Evolutionary conservation across 2,113 vertebrate genomes (phyloP), one percentile per base, ranked within the genome.

Genomic region (Phasianus colchicus): DNA sequence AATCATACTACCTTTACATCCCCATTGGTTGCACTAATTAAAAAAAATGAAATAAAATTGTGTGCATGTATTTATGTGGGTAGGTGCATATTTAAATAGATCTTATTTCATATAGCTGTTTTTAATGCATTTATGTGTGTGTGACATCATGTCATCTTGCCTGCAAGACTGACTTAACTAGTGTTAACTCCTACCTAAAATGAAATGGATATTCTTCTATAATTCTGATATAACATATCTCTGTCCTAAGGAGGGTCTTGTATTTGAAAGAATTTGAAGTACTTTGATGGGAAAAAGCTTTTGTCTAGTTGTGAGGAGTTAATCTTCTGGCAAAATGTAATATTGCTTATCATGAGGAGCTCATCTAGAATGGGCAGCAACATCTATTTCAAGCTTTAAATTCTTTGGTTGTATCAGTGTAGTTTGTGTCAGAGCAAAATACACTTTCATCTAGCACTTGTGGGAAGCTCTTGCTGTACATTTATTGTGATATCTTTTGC

Each of bases 351-450:
- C 71, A 50, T 42, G 61, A 90, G 75, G 64, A 66, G 2, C 34
- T 75, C 5, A 2, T 69, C 36, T 88, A 32, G 19, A 45, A 65
- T 22, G 11, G 36, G 63, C 32, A 38, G 57, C 48, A 87, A 84
- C 80, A 82, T 82, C 30, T 78, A 13, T 82, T 93, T 81, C 54
- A 55, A 74, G 63, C 70, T 92, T 88, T 94, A 24, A 50, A 24
- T 50, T 91, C 20, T 50, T 74, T 20, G 47, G 32, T 70, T 69
- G 14, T 55, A 45, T 54, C 1, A 7, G 19, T 27, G 38, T 15
- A 40, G 13, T 57, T 90, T 72, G 27, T 82, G 73, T 38, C 8
- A 9, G 14, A 54, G 36, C 4, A 63, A 89, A 89, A 42, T 17
- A 18, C 1, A 3, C 52, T 42, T 83, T 48, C 11, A 12, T 58